phyloP scores from a whole-genome alignment of 2,113 vertebrate genomes.

The Myotis brandtii region DNA sequence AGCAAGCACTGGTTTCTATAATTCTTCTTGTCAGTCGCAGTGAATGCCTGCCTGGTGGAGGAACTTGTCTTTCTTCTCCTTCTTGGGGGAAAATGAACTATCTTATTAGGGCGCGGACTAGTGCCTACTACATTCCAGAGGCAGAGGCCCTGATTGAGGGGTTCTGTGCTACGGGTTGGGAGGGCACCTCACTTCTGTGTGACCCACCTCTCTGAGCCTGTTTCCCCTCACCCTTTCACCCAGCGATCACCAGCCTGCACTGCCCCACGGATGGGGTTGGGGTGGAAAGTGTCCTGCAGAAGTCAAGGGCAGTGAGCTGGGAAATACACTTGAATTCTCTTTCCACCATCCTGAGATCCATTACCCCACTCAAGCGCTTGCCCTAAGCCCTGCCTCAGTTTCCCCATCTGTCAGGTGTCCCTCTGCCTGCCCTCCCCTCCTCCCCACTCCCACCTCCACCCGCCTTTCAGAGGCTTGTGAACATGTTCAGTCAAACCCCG shows the following conservation, averaged over 20 bases:
- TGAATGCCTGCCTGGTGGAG: slow-evolving; percentile 2
- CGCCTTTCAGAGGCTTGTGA: slow-evolving; percentile 64
- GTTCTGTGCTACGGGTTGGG: background rate
- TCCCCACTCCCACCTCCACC: slow-evolving; percentile 33
- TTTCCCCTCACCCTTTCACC: background rate
- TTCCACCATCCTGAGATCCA: background rate
- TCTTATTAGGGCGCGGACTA: background rate
- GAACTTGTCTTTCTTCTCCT: slow-evolving; percentile 70
- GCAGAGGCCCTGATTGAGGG: background rate
- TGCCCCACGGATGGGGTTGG: background rate
- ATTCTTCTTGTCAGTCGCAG: slow-evolving; percentile 33
- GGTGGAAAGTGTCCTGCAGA: background rate
- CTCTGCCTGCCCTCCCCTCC: background rate
- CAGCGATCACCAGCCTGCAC: background rate
- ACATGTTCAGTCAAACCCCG: slow-evolving; percentile 83
- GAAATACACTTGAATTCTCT: background rate
- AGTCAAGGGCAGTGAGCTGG: background rate
- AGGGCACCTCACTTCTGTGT: background rate
- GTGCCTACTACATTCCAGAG: slow-evolving; percentile 12
- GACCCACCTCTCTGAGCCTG: background rate
- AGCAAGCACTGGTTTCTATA: slow-evolving; percentile 26
- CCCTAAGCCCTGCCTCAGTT: slow-evolving; percentile 74
- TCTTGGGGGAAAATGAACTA: background rate
- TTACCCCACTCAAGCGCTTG: background rate
- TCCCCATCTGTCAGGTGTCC: slow-evolving; percentile 65